phyloP scores from a whole-genome alignment of 2,797 vertebrate genomes.

The Sebastes matsubarae region DNA sequence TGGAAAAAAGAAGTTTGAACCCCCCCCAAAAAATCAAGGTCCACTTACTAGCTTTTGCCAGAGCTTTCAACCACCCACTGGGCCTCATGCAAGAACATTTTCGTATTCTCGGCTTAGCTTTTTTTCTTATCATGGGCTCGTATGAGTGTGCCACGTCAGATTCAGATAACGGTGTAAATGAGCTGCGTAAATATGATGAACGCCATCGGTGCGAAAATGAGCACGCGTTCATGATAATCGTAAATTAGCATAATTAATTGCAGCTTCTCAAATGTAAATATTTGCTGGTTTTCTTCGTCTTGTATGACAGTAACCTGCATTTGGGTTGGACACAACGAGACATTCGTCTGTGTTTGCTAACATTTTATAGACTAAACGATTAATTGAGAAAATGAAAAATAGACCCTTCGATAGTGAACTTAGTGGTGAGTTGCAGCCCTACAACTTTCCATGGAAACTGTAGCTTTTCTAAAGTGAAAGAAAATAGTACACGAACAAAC shows the following conservation, averaged over 20 bases:
- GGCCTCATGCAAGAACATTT: too few species aligned
- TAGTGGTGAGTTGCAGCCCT: fast-evolving
- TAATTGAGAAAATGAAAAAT: background rate
- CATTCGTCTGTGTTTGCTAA: background rate
- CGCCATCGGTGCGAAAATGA: fast-evolving
- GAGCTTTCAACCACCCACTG: too few species aligned
- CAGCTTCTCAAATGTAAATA: background rate
- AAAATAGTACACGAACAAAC: background rate
- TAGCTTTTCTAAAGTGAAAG: background rate
- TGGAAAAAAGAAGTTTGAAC: too few species aligned
- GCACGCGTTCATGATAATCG: fast-evolving
- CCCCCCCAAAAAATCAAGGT: too few species aligned
- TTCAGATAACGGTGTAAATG: too few species aligned
- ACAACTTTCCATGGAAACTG: background rate
- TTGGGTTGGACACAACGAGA: background rate
- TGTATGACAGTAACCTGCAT: background rate
- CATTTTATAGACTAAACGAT: background rate
- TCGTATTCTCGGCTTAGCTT: too few species aligned
- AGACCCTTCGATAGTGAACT: background rate
- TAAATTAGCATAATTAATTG: too few species aligned
- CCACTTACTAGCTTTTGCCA: too few species aligned
- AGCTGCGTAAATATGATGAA: fast-evolving
- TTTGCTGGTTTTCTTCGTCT: background rate
- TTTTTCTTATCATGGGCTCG: too few species aligned
- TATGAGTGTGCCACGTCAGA: too few species aligned